Evolutionary conservation across 2,113 vertebrate genomes (phyloP).

Genomic region (western clawed frog (Xenopus tropicalis)): UCB_Xtro_10.0 CM004448.2:44787001-44787500

Average conservation of each 20-base stretch:
- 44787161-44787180: constrained; percentile 12
- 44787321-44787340: constrained; percentile 82
- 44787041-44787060: no score
- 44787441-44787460: constrained; percentile 96
- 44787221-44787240: constrained; percentile 12
- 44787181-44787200: constrained; percentile 21
- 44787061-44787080: no score
- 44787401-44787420: constrained; percentile 95
- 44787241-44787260: constrained; percentile 22
- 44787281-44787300: constrained; percentile 54
- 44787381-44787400: constrained; percentile 92
- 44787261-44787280: constrained; percentile 44
- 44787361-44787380: constrained; percentile 89
- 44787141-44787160: constrained; percentile 13
- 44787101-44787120: no score
- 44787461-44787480: constrained; percentile 91
- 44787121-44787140: not conserved
- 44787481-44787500: constrained; percentile 95
- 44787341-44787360: constrained; percentile 82
- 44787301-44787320: constrained; percentile 49
- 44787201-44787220: constrained; percentile 14
- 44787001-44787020: no score
- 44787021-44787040: no score
- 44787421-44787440: constrained; percentile 95
- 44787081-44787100: no score